Conservation (phyloP, 2,797 vertebrate species). For the Crenichthys baileyi region DNA sequence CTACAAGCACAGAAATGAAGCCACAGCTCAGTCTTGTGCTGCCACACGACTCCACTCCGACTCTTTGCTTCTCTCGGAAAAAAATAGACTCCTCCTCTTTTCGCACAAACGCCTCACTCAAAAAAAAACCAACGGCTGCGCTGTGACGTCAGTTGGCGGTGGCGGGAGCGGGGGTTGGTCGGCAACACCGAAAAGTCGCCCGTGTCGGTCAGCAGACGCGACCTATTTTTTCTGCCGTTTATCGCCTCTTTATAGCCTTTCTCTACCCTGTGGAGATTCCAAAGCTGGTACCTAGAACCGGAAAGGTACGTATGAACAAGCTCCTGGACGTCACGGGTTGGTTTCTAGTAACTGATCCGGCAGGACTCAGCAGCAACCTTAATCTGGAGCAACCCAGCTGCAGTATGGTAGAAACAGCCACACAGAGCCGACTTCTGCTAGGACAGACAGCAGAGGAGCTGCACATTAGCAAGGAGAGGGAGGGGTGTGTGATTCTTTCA, state of each 20-base stretch:
- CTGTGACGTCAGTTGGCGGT: constrained; percentile 37
- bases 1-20: constrained; percentile 18
- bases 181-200: constrained; percentile 10
- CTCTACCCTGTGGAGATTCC: constrained; percentile 9
- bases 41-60: constrained; percentile 22
- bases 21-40: not conserved
- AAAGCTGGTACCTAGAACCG: constrained; percentile 41
- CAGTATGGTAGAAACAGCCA: constrained; percentile 30
- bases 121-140: not conserved
- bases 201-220: constrained; percentile 15
- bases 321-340: not conserved
- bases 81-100: constrained; percentile 73
- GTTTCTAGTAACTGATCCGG: constrained; percentile 8
- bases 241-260: not conserved
- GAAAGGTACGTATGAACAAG: constrained; percentile 55
- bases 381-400: constrained; percentile 28
- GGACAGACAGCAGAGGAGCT: constrained; percentile 47
- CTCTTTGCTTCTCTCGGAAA: constrained; percentile 12
- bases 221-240: not conserved
- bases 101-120: constrained; percentile 18
- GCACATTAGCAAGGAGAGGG: constrained; percentile 51
- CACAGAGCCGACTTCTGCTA: constrained; percentile 31
- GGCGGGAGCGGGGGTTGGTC: constrained; percentile 30
- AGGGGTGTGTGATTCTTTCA: constrained; percentile 20
- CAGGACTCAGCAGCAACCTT: constrained; percentile 26